Base-by-base conservation (phyloP, 1,140 invertebrate genomes). In the Drosophila tristis region DNA sequence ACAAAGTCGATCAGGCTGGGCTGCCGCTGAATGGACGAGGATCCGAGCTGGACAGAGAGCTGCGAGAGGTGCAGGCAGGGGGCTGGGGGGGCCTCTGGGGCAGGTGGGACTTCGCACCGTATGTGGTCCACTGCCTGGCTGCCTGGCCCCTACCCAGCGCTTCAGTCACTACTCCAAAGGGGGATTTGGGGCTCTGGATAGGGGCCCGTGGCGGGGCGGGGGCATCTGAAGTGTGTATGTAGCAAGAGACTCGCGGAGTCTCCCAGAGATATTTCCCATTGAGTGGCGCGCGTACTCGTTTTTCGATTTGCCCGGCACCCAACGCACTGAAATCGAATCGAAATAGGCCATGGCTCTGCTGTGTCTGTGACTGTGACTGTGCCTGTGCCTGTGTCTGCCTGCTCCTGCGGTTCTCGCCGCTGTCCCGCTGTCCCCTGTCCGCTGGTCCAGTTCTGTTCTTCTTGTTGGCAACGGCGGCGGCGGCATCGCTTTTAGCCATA, bases 281-380 rank as follows among this genome's bases (percentile, higher is more conserved):
- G 64, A 61, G 50, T 49, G 23, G 39, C 66, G 0, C 23, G 31
- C 39, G 54, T 16, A 49, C 11, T 25, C 20, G 23, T 44, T 16
- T 44, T 73, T 75, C 61, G 55, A 65, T 65, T 72, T 73, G 62
- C n/a, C 31, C 35, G 13, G 35, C 35, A 39, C 35, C 35, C 35
- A 39, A 39, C 35, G 35, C 35, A 39, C 35, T 39, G 35, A 39
- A 39, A 39, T 39, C 35, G 61, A 67, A 74, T 74, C 74, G 62
- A 76, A 76, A 76, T 76, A 76, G 70, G 74, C 70, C 74, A 76
- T 60, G 57, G 48, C 64, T 42, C 53, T 39, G 62, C 11, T 44
- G 31, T 31, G 8, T 31, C 29, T 31, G 29, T n/a, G n/a, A n/a
- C n/a, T n/a, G n/a, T 16, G 16, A 0, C 16, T 16, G 16, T 16